Evolutionary conservation across 2,113 vertebrate species (phyloP).

Genomic region (Otolemur garnettii): DNA sequence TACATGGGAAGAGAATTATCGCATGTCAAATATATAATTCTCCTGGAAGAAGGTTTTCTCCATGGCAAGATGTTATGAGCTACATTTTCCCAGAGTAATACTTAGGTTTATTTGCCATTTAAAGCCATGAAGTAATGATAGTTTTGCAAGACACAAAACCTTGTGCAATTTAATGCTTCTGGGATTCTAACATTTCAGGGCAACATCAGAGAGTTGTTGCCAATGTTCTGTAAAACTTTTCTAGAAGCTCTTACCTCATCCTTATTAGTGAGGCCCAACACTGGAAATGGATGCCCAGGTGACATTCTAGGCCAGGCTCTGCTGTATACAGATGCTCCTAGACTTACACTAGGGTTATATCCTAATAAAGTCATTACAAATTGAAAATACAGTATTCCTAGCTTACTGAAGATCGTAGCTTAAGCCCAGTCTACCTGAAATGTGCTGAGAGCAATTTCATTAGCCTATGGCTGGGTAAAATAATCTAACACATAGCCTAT

Average conservation of each 20-base stretch:
- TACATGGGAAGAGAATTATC: not conserved
- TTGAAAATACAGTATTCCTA: not conserved
- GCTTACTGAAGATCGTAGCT: not conserved
- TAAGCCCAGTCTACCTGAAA: not conserved
- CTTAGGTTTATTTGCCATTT: not conserved
- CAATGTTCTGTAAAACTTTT: not conserved
- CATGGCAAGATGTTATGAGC: not conserved
- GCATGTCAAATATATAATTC: not conserved
- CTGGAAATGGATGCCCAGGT: fast-evolving
- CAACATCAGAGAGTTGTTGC: not conserved
- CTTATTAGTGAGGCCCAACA: not conserved
- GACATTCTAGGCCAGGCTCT: not conserved
- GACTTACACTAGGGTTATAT: not conserved
- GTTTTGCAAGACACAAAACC: not conserved
- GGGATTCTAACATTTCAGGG: not conserved
- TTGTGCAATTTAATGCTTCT: not conserved
- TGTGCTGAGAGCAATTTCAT: not conserved
- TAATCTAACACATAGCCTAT: not conserved
- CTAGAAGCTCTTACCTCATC: not conserved
- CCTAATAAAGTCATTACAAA: not conserved
- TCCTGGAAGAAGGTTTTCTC: not conserved
- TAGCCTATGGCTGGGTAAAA: not conserved
- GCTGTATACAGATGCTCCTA: fast-evolving
- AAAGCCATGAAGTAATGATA: not conserved
- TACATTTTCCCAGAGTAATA: not conserved